phyloP scores from a whole-genome alignment of 2,888 invertebrate species.

The Trachelus tabidus region DNA sequence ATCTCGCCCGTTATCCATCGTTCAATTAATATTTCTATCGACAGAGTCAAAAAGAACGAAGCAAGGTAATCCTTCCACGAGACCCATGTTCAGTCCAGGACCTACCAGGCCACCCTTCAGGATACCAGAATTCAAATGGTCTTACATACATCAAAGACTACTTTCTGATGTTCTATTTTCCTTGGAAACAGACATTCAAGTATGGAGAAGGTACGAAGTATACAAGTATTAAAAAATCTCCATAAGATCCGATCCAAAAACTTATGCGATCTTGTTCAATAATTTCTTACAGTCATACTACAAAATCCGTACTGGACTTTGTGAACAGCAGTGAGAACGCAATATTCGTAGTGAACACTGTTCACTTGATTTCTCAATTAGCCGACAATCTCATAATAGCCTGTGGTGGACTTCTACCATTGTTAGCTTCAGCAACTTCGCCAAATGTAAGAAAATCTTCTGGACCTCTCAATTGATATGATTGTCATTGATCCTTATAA shows the following conservation, averaged over 20 bases:
- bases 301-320: constrained; percentile 96
- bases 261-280: not conserved
- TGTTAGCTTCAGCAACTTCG: constrained; percentile 97
- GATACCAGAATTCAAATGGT: constrained; percentile 99
- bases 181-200: constrained; percentile 97
- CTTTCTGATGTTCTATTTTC: constrained; percentile 96
- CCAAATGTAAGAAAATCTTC: constrained; percentile 83
- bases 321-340: constrained; percentile 99
- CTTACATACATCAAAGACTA: constrained; percentile 96
- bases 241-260: not conserved
- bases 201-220: constrained; percentile 74
- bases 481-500: not conserved
- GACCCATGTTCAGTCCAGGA: constrained; percentile 94
- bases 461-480: constrained; percentile 2
- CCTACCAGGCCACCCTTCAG: constrained; percentile 95
- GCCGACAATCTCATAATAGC: constrained; percentile 99
- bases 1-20: constrained; percentile 11
- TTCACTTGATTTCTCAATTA: constrained; percentile 98
- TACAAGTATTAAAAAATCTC: not conserved
- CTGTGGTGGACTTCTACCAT: constrained; percentile 94
- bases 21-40: not conserved
- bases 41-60: constrained; percentile 65
- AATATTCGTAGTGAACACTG: constrained; percentile 99
- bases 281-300: constrained; percentile 81
- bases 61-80: constrained; percentile 73